A percentile compares a stretch with the other conserved stretches of the same genome.
Conservation (phyloP, 2,888 invertebrate species). For the Shargacucullia verbasci region DNA sequence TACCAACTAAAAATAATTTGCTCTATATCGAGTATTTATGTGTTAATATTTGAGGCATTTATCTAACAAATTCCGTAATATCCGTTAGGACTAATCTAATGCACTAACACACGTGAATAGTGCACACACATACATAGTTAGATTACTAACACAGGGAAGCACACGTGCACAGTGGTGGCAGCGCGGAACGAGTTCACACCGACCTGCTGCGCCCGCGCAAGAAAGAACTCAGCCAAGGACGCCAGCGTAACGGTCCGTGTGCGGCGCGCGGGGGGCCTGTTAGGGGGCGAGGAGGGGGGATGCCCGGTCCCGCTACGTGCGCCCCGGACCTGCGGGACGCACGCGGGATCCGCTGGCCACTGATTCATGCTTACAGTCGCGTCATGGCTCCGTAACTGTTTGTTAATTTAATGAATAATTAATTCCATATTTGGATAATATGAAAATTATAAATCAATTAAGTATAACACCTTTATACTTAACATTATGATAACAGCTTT, state of each 20-base stretch:
- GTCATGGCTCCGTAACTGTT: constrained; percentile 29
- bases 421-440: no score
- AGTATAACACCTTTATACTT: no score
- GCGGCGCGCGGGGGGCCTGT: constrained; percentile 47
- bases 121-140: constrained; percentile 61
- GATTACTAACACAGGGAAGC: constrained; percentile 63
- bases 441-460: neutral
- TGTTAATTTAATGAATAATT: neutral
- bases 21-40: constrained; percentile 30
- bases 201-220: constrained; percentile 85
- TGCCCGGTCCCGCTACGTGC: constrained; percentile 66
- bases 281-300: constrained; percentile 20
- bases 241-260: constrained; percentile 84
- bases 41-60: constrained; percentile 72
- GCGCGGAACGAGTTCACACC: constrained; percentile 84
- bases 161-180: constrained; percentile 78
- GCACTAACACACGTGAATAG: constrained; percentile 66
- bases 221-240: constrained; percentile 89
- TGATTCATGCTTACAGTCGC: constrained; percentile 41
- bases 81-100: constrained; percentile 86
- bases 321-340: constrained; percentile 49
- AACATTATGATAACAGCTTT: neutral
- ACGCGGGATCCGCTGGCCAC: constrained; percentile 35
- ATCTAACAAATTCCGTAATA: constrained; percentile 85
- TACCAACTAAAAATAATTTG: constrained; percentile 44